These are phyloP conservation scores for Drosophila aldrichi DNA, from an alignment of 2,888 invertebrate genomes.

Conservation along the genomic window DNA sequence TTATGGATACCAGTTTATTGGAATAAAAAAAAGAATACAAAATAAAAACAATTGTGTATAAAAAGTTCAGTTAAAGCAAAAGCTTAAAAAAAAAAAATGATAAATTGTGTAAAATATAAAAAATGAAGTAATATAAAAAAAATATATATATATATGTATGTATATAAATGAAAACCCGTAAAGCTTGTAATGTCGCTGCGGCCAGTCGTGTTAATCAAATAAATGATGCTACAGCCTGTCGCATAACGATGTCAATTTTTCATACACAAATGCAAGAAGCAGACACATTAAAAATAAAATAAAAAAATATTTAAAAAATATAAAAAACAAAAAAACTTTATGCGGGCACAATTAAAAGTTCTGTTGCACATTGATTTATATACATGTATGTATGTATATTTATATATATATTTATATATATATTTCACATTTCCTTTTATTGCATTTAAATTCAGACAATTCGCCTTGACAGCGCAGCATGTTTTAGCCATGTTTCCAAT, in stretches of 20 bases:
- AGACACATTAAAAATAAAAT: neutral
- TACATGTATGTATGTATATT: neutral
- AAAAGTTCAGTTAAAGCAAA: neutral
- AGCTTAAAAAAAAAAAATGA: neutral
- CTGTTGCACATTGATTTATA: conserved; percentile 45
- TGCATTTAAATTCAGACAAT: conserved; percentile 31
- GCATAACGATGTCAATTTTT: conserved; percentile 55
- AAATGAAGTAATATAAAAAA: neutral
- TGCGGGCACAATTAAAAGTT: conserved; percentile 56
- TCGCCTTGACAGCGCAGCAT: conserved; percentile 32
- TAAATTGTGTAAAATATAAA: neutral
- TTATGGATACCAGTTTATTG: conserved; percentile 59
- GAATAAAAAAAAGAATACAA: neutral
- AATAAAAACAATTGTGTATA: neutral
- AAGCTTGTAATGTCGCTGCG: conserved; percentile 20
- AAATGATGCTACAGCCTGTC: conserved; percentile 53
- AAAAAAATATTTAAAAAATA: no score
- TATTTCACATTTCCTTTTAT: neutral
- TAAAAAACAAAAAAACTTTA: conserved; percentile 4
- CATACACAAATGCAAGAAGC: conserved; percentile 1
- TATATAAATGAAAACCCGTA: conserved; percentile 16
- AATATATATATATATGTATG: conserved; percentile 7
- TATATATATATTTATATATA: neutral
- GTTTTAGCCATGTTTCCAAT: conserved; percentile 40
- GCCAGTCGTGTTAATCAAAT: conserved; percentile 59